These are phyloP conservation scores for Pseudonaja textilis DNA, from an alignment of 2,113 vertebrate species.

Conservation along the genomic window DNA sequence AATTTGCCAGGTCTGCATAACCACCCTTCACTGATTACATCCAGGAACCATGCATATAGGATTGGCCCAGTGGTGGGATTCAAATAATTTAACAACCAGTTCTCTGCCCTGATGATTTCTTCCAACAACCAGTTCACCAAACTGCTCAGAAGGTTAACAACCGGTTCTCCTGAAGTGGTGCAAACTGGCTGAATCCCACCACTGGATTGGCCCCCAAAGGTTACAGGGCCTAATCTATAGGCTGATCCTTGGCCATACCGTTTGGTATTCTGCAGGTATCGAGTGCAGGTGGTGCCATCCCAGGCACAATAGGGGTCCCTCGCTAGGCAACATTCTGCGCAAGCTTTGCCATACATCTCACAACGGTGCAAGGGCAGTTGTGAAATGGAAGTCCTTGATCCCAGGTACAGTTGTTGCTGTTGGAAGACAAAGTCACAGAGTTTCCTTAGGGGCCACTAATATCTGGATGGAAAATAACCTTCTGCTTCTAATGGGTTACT, in stretches of 20 bases:
- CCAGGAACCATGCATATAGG: background rate
- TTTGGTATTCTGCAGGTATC: conserved; percentile 91
- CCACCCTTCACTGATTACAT: background rate
- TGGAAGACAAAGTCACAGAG: background rate
- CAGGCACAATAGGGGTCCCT: conserved; percentile 96
- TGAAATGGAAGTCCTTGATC: conserved; percentile 79
- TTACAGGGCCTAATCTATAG: background rate
- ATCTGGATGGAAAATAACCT: background rate
- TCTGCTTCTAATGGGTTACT: background rate
- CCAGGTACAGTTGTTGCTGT: conserved; percentile 93
- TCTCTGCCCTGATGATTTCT: too few relatives aligned
- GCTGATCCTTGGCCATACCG: conserved; percentile 70
- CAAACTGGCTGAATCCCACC: too few relatives aligned
- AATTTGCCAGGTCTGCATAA: fast-evolving
- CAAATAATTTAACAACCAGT: too few relatives aligned
- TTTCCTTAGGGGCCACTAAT: background rate
- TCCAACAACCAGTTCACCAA: too few relatives aligned
- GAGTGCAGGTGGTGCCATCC: conserved; percentile 90
- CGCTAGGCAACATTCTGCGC: conserved; percentile 95
- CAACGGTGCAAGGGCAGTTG: conserved; percentile 95
- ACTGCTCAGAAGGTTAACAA: too few relatives aligned
- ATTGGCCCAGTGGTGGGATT: background rate
- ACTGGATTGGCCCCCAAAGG: background rate
- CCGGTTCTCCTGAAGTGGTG: too few relatives aligned
- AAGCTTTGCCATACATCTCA: conserved; percentile 87